Conservation (phyloP, 2,113 vertebrate genomes). For the Propithecus coquereli region DNA sequence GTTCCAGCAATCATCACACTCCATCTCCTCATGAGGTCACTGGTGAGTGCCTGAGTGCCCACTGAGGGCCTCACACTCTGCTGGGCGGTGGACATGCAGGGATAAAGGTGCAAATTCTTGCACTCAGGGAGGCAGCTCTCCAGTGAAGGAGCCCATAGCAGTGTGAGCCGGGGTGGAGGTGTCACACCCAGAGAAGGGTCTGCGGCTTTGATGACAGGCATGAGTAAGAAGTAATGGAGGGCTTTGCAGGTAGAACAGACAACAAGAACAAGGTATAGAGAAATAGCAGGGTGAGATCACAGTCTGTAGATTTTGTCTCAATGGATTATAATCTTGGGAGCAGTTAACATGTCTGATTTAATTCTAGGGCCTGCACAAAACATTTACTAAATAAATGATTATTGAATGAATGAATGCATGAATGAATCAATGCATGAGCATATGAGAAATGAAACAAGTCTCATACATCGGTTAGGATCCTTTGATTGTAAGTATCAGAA, state of each 20-base stretch:
- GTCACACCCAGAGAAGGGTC: too few species aligned
- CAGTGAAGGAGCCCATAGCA: background rate
- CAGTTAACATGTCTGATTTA: background rate
- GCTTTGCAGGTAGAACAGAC: fast-evolving
- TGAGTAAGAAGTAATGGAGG: background rate
- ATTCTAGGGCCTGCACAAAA: background rate
- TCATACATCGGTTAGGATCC: background rate
- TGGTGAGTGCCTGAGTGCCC: too few species aligned
- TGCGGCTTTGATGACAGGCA: background rate
- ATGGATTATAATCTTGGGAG: background rate
- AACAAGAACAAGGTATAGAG: fast-evolving
- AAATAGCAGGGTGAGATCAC: too few species aligned
- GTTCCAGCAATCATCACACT: background rate
- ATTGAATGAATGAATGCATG: background rate
- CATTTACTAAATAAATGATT: background rate
- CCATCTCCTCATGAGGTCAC: background rate
- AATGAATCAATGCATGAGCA: background rate
- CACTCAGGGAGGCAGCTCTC: background rate
- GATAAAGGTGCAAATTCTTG: background rate
- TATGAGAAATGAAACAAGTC: background rate
- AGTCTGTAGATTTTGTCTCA: background rate
- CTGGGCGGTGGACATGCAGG: background rate
- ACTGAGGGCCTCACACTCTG: fast-evolving
- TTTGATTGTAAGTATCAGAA: background rate
- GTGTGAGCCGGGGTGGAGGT: background rate